A percentile compares a stretch with the other conserved stretches of the same genome.
phyloP scores from a whole-genome alignment of 2,113 vertebrate genomes.

The Salminus brasiliensis region DNA sequence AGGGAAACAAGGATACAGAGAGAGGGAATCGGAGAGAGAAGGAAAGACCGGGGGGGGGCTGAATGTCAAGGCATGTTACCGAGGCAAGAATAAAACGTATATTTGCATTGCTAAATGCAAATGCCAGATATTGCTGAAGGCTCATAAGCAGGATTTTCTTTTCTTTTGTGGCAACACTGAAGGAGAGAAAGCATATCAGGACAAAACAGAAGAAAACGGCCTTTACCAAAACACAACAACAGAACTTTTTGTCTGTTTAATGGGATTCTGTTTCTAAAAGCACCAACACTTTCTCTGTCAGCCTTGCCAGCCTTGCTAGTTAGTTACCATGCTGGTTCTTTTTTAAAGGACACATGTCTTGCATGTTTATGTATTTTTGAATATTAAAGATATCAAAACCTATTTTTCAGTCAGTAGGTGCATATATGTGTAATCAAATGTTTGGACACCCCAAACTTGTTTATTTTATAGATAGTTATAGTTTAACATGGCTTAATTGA shows the following conservation, averaged over 20 bases:
- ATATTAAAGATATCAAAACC: too few species aligned
- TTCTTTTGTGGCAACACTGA: background rate
- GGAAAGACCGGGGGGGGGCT: background rate
- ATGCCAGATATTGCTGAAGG: conserved; percentile 32
- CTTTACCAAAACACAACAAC: conserved; percentile 9
- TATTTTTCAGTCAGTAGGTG: too few species aligned
- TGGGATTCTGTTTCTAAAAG: background rate
- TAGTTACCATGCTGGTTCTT: too few species aligned
- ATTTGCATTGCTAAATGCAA: conserved; percentile 47
- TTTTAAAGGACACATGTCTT: too few species aligned
- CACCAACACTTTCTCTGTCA: conserved; percentile 31
- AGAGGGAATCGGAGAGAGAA: conserved; percentile 9
- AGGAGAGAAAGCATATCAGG: conserved; percentile 17
- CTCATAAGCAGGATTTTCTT: conserved; percentile 15
- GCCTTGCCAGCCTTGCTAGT: too few species aligned
- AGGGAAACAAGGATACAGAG: background rate
- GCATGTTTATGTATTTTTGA: too few species aligned
- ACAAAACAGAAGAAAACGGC: background rate
- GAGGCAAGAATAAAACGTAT: conserved; percentile 25
- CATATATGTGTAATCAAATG: too few species aligned
- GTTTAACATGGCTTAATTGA: too few species aligned
- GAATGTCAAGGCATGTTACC: conserved; percentile 34
- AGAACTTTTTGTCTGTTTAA: conserved; percentile 1
- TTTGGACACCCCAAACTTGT: too few species aligned
- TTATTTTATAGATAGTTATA: too few species aligned